Base-by-base conservation (phyloP, 2,113 vertebrate species). In the Crotalus viridis region DNA sequence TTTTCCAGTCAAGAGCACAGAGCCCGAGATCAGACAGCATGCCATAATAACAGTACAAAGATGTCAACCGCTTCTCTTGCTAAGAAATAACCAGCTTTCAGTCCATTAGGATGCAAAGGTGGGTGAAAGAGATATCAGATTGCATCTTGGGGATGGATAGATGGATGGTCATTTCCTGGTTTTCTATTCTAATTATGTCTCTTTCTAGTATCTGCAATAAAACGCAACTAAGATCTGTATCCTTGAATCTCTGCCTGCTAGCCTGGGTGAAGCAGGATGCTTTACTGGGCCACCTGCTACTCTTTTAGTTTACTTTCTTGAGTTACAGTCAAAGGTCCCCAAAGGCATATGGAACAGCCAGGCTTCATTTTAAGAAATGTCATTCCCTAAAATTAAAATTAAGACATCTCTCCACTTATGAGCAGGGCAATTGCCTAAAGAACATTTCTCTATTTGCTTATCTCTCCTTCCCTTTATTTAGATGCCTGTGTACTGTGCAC, bases 401-500 rank as follows among this genome's bases (percentile, higher is more conserved):
- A 17, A 90, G n/a, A 26, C 46, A 69, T 6, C n/a, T 33, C n/a
- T 17, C 59, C 17, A 9, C 0, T 81, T 81, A 39, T 81, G 69
- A 69, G 10, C 48, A 52, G 48, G 51, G 39, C 48, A 92, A 26
- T 21, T 92, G 28, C 17, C 43, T 19, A 39, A 52, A 85, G 24
- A n/a, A 9, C 8, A 5, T 51, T 8, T 24, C 22, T 91, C 17
- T 91, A 28, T 57, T 55, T 33, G 24, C 8, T n/a, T 56, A 2
- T 2, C 24, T 4, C 8, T 0, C 46, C 5, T 15, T 5, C 86
- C 33, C 19, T 5, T 48, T 17, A 51, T 7, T 56, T 33, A 88
- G 59, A 22, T 74, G 28, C 51, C 57, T 55, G 12, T 43, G 10
- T 46, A 28, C 88, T 88, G 94, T 57, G 94, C 89, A 90, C 95